phyloP scores from a whole-genome alignment of 2,888 invertebrate genomes.

The Aphidius colemani region DNA sequence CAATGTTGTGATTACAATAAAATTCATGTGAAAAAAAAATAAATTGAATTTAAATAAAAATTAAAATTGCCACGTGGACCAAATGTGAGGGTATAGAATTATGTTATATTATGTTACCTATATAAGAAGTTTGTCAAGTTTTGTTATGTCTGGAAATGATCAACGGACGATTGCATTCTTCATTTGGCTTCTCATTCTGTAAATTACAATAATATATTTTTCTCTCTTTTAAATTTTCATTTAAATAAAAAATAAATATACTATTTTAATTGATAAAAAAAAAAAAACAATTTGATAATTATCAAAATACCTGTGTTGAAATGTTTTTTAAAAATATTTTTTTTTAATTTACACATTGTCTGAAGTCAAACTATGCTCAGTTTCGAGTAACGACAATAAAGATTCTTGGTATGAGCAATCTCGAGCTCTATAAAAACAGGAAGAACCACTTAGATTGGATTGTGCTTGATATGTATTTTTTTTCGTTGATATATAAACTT shows the following conservation, averaged over 20 bases:
- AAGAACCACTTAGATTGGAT: conserved; percentile 54
- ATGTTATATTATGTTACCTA: no score
- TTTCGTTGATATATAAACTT: conserved; percentile 29
- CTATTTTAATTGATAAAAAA: no score
- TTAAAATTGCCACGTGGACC: no score
- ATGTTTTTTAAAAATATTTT: neutral
- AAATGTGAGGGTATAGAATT: no score
- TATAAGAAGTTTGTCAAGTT: neutral
- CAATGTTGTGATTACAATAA: neutral
- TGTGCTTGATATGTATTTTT: conserved; percentile 33
- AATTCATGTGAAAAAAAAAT: neutral
- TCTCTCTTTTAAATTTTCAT: no score
- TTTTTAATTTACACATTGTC: conserved; percentile 12
- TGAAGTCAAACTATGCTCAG: neutral
- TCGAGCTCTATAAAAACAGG: conserved; percentile 46
- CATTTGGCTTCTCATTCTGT: conserved; percentile 15
- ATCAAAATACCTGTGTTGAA: neutral
- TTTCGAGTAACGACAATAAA: neutral
- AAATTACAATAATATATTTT: no score
- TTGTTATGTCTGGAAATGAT: conserved; percentile 28
- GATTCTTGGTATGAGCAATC: conserved; percentile 1
- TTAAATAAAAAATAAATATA: no score
- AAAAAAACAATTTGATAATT: no score
- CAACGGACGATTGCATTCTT: conserved; percentile 15
- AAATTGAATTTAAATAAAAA: neutral